Conservation (phyloP, 2,888 invertebrate genomes). For the Argyra leucocephala region DNA sequence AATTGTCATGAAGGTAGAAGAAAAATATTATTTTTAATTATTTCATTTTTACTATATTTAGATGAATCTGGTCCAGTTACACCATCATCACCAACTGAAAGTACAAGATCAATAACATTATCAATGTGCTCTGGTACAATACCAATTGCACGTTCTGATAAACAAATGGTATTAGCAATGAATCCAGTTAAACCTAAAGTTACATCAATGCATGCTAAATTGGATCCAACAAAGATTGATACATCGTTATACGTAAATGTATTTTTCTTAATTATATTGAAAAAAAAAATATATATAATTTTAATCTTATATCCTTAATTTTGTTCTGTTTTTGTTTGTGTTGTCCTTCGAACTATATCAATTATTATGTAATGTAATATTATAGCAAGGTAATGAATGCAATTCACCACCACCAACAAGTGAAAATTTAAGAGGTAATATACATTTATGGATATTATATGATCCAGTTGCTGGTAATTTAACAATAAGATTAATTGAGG, state of each 20-base stretch:
- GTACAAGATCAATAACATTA: constrained; percentile 41
- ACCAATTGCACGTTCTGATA: constrained; percentile 46
- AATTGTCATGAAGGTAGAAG: no score
- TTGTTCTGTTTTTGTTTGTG: background rate
- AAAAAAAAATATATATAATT: no score
- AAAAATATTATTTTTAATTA: no score
- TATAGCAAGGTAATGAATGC: background rate
- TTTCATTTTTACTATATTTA: constrained; percentile 15
- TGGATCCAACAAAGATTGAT: constrained; percentile 56
- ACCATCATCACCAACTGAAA: constrained; percentile 44
- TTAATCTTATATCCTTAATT: background rate
- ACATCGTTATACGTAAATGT: constrained; percentile 49
- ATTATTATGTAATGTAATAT: background rate
- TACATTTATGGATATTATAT: constrained; percentile 53
- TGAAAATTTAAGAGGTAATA: constrained; percentile 51
- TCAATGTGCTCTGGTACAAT: constrained; percentile 40
- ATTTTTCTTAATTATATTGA: constrained; percentile 26
- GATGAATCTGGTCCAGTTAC: constrained; percentile 44
- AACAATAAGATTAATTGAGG: constrained; percentile 55
- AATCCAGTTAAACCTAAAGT: constrained; percentile 45
- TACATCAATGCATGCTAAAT: constrained; percentile 54
- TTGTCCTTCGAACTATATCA: no score
- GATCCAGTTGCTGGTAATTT: constrained; percentile 55
- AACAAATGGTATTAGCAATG: constrained; percentile 48
- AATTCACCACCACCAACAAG: constrained; percentile 27